Evolutionary conservation across 2,797 vertebrate species (phyloP).

Genomic region (Danio choprae): DNA sequence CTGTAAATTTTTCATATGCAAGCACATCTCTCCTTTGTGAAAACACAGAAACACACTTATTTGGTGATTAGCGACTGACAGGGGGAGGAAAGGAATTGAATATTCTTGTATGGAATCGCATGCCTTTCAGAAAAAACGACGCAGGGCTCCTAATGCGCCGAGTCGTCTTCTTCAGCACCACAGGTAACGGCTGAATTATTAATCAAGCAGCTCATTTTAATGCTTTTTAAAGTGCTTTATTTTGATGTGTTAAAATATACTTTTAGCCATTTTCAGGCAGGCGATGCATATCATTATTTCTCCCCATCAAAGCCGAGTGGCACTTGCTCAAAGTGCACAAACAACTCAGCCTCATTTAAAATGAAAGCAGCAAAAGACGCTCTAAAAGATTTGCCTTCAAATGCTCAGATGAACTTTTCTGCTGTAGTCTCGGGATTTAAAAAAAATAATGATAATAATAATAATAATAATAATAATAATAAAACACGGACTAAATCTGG

Average conservation of each 20-base stretch:
- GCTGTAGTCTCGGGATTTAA: slow-evolving; percentile 67
- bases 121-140: slow-evolving; percentile 78
- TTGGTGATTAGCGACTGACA: slow-evolving; percentile 85
- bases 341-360: slow-evolving; percentile 84
- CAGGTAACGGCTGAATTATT: slow-evolving; percentile 87
- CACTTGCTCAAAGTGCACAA: slow-evolving; percentile 82
- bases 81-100: slow-evolving; percentile 80
- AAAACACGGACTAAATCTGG: slow-evolving; percentile 63
- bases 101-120: slow-evolving; percentile 84
- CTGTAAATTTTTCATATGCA: slow-evolving; percentile 85
- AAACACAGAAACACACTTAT: slow-evolving; percentile 88
- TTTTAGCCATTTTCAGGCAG: slow-evolving; percentile 85
- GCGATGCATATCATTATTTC: slow-evolving; percentile 84
- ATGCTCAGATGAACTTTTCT: slow-evolving; percentile 76
- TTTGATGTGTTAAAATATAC: slow-evolving; percentile 87
- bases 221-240: slow-evolving; percentile 87
- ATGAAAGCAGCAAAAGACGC: slow-evolving; percentile 82
- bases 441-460: slow-evolving; percentile 35
- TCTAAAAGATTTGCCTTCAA: slow-evolving; percentile 78
- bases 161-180: slow-evolving; percentile 83
- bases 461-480: slow-evolving; percentile 50
- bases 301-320: slow-evolving; percentile 80
- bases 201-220: slow-evolving; percentile 84
- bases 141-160: slow-evolving; percentile 80
- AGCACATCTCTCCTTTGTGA: slow-evolving; percentile 84